These are phyloP conservation scores for Eptatretus burgeri DNA, from an alignment of 2,113 vertebrate species.

Conservation along the genomic window DNA sequence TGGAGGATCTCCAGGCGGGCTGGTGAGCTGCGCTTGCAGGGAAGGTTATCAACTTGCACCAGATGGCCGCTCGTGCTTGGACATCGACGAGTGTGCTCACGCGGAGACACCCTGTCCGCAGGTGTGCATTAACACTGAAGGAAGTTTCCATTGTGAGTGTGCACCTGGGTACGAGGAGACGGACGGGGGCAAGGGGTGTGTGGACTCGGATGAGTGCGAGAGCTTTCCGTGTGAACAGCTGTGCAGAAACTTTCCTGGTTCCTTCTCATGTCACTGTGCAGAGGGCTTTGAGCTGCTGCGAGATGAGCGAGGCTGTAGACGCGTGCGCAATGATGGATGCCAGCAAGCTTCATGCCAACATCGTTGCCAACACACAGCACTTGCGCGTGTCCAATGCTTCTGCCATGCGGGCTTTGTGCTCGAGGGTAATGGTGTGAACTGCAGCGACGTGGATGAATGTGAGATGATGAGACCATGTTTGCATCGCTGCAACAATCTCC, in stretches of 20 bases:
- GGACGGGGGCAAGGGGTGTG: neutral
- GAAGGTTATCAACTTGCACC: neutral
- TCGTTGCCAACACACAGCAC: no score
- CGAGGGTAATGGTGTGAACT: neutral
- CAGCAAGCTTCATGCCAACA: neutral
- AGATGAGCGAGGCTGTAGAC: neutral
- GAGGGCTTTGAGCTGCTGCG: neutral
- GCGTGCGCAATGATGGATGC: neutral
- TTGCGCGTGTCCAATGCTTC: neutral
- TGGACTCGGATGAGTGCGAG: neutral
- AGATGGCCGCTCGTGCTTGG: neutral
- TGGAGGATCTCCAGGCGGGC: neutral
- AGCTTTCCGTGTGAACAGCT: neutral
- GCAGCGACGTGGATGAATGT: conserved; percentile 5
- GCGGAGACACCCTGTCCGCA: conserved; percentile 1
- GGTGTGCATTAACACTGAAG: conserved; percentile 4
- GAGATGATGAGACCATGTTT: neutral
- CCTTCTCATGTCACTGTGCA: neutral
- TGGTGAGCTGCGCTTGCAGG: neutral
- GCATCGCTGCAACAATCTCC: neutral
- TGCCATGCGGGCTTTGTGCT: neutral
- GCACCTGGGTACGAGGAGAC: neutral
- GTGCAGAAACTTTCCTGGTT: neutral
- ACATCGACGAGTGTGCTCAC: neutral
- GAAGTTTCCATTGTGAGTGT: conserved; percentile 1